A percentile compares a stretch with the other conserved stretches of the same genome.
These are phyloP conservation scores for Carcharodon carcharias DNA, from an alignment of 2,797 vertebrate genomes.

Conservation along the genomic window DNA sequence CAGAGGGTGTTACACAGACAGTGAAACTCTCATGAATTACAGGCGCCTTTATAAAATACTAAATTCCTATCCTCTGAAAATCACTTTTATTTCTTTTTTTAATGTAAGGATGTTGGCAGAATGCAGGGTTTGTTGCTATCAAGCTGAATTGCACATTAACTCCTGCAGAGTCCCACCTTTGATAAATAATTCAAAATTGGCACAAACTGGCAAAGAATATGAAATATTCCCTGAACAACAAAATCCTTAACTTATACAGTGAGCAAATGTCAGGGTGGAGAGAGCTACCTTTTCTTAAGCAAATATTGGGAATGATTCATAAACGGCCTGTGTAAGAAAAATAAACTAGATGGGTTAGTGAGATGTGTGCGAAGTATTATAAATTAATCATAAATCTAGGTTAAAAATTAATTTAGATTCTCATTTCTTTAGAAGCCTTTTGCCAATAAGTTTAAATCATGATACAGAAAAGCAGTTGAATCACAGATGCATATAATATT, in stretches of 20 bases:
- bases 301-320: slow-evolving; percentile 35
- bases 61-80: not conserved
- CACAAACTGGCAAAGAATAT: not conserved
- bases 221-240: not conserved
- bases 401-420: slow-evolving; percentile 38
- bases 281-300: not conserved
- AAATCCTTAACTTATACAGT: slow-evolving; percentile 1
- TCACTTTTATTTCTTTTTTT: not conserved
- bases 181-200: slow-evolving; percentile 25
- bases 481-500: slow-evolving; percentile 11
- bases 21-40: not conserved
- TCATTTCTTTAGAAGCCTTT: slow-evolving; percentile 34
- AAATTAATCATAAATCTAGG: slow-evolving; percentile 37
- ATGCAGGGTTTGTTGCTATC: not conserved
- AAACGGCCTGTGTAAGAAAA: not conserved
- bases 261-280: slow-evolving; percentile 25
- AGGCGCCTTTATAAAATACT: not conserved
- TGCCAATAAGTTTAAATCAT: slow-evolving; percentile 33
- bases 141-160: not conserved
- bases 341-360: slow-evolving; percentile 20
- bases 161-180: not conserved
- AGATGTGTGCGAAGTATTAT: slow-evolving; percentile 26
- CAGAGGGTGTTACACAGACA: not conserved
- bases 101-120: not conserved
- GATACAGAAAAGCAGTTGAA: slow-evolving; percentile 1